Percentiles rank a stretch among this genome's conserved stretches.
Evolutionary conservation across 2,113 vertebrate genomes (phyloP).

Genomic region (Poecile atricapillus): DNA sequence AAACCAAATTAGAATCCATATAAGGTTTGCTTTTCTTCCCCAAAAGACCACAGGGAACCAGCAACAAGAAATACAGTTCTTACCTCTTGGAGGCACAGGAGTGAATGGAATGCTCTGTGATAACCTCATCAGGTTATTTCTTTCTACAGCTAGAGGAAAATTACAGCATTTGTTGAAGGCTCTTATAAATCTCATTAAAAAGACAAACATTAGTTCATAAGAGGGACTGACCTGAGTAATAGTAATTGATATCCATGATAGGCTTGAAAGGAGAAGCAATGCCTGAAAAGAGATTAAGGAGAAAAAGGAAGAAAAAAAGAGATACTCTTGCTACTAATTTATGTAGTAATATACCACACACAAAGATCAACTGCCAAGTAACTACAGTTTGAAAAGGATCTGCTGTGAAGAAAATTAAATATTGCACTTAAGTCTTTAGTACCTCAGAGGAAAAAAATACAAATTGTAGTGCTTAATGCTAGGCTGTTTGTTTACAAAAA

Average conservation of each 20-base stretch:
- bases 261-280: slow-evolving; percentile 98
- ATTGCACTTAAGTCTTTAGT: not conserved
- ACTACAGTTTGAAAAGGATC: not conserved
- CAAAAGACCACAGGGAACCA: not conserved
- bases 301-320: not conserved
- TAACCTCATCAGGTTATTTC: slow-evolving; percentile 98
- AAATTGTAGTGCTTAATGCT: not conserved
- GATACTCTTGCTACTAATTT: not conserved
- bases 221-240: slow-evolving; percentile 90
- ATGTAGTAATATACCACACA: not conserved
- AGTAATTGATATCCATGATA: slow-evolving; percentile 90
- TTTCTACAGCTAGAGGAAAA: slow-evolving; percentile 88
- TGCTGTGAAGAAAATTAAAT: not conserved
- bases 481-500: not conserved
- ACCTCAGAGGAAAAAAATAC: rapidly evolving
- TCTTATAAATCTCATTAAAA: not conserved
- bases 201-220: not conserved
- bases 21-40: not conserved
- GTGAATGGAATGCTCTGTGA: slow-evolving; percentile 98
- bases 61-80: not conserved
- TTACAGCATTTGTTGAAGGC: slow-evolving; percentile 7
- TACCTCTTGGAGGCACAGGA: slow-evolving; percentile 96
- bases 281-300: slow-evolving; percentile 70
- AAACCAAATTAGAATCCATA: not conserved
- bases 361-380: not conserved